Percentiles rank a stretch among this genome's conserved stretches.
Conservation (phyloP, 2,888 invertebrate genomes). For the Hemicrepidius hirtus region DNA sequence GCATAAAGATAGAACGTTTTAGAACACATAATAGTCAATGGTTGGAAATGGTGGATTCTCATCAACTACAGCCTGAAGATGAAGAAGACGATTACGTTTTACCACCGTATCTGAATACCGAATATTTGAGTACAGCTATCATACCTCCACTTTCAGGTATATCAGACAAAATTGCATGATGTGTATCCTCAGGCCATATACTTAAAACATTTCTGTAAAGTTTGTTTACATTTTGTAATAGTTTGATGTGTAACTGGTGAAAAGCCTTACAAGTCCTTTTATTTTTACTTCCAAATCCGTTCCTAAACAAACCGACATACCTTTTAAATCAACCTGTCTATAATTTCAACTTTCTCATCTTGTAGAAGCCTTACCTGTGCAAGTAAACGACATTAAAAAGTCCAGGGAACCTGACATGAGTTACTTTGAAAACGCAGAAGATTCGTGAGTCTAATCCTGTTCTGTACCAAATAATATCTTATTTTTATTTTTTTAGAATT, state of each 20-base stretch:
- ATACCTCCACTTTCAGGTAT: slow-evolving; percentile 68
- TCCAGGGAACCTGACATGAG: slow-evolving; percentile 66
- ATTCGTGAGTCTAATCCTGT: slow-evolving; percentile 54
- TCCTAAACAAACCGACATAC: too few relatives aligned
- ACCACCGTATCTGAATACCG: slow-evolving; percentile 85
- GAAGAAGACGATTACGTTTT: slow-evolving; percentile 79
- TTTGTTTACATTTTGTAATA: too few relatives aligned
- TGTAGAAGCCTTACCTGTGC: slow-evolving; percentile 62
- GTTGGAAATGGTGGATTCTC: slow-evolving; percentile 95
- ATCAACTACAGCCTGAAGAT: slow-evolving; percentile 72
- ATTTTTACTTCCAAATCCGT: too few relatives aligned
- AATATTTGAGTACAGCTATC: slow-evolving; percentile 73
- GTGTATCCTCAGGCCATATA: too few relatives aligned
- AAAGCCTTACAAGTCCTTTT: too few relatives aligned
- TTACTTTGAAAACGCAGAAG: slow-evolving; percentile 65
- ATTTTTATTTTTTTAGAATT: slow-evolving; percentile 60
- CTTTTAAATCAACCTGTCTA: too few relatives aligned
- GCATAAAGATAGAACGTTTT: slow-evolving; percentile 95
- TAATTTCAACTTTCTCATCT: neutral
- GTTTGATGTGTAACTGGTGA: too few relatives aligned
- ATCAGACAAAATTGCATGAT: too few relatives aligned
- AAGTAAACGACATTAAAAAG: slow-evolving; percentile 64
- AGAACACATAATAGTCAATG: slow-evolving; percentile 99
- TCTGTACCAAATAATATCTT: too few relatives aligned
- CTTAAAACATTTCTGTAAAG: too few relatives aligned